phyloP scores from a whole-genome alignment of 1,140 invertebrate genomes.

The Macrobrachium rosenbergii region DNA sequence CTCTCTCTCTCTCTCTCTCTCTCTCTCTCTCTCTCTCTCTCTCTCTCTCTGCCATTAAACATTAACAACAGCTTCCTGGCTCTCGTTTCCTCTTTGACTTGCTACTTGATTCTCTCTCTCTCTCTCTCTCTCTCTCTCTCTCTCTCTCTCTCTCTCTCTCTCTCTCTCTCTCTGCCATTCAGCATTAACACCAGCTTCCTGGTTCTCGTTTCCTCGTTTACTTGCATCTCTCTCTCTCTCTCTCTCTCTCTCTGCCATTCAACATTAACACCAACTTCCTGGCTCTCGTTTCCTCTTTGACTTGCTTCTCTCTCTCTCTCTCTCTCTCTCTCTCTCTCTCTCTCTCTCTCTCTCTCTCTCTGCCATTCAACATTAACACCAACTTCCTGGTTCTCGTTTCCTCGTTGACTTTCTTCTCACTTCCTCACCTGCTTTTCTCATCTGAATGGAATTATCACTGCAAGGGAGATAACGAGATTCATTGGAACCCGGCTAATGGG shows the following conservation, averaged over 20 bases:
- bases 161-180: too few species aligned
- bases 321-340: conserved; percentile 30
- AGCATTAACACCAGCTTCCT: too few species aligned
- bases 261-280: too few species aligned
- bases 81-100: not conserved
- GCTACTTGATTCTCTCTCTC: too few species aligned
- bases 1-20: conserved; percentile 30
- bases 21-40: conserved; percentile 25
- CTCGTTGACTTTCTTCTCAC: not conserved
- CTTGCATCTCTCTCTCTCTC: conserved; percentile 15
- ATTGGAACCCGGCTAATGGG: too few species aligned
- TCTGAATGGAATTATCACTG: too few species aligned
- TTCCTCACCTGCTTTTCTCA: too few species aligned
- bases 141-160: too few species aligned
- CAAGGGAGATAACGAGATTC: too few species aligned
- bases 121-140: too few species aligned
- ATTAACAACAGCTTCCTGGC: not conserved
- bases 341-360: conserved; percentile 31
- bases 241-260: conserved; percentile 25
- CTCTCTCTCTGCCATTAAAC: conserved; percentile 10
- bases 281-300: not conserved
- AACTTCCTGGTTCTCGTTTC: not conserved
- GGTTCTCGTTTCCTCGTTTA: too few species aligned
- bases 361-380: not conserved
- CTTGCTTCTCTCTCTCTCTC: not conserved